A percentile compares a stretch with the other conserved stretches of the same genome.
Conservation (phyloP, 1,140 invertebrate genomes). For the Dermatophagoides farinae region DNA sequence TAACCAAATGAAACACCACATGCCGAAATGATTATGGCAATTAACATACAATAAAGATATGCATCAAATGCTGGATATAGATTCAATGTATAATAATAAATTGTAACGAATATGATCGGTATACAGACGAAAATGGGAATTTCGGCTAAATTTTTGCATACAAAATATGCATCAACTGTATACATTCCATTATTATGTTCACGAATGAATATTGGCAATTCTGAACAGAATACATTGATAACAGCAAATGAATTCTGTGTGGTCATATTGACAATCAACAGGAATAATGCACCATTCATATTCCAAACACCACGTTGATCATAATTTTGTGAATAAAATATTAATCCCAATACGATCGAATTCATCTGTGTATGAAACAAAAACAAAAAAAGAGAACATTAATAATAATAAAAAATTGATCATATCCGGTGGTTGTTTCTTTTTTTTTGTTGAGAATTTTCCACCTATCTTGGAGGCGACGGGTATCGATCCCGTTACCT, state of each 20-base stretch:
- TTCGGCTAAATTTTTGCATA: conserved; percentile 67
- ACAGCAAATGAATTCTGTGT: conserved; percentile 77
- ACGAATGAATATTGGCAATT: conserved; percentile 71
- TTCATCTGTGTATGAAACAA: conserved; percentile 38
- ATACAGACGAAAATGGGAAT: conserved; percentile 40
- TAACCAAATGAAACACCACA: conserved; percentile 35
- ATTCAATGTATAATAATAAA: conserved; percentile 49
- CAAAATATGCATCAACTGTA: conserved; percentile 71
- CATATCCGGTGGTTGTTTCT: too few relatives aligned
- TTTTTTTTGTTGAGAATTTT: too few relatives aligned
- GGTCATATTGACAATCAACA: conserved; percentile 77
- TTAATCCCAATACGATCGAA: conserved; percentile 57
- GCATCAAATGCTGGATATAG: conserved; percentile 21
- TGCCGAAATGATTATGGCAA: conserved; percentile 26
- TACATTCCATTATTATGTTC: conserved; percentile 84
- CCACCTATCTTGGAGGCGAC: too few relatives aligned
- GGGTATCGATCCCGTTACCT: too few relatives aligned
- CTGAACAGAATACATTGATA: conserved; percentile 69
- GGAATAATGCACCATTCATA: conserved; percentile 83
- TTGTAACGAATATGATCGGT: conserved; percentile 57
- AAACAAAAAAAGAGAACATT: conserved; percentile 12
- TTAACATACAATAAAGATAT: conserved; percentile 23
- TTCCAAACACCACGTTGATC: conserved; percentile 79
- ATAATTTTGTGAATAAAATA: conserved; percentile 61
- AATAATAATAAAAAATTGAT: background rate